Evolutionary conservation across 2,888 invertebrate genomes (phyloP).

Genomic region (Conchocele bisecta): DNA sequence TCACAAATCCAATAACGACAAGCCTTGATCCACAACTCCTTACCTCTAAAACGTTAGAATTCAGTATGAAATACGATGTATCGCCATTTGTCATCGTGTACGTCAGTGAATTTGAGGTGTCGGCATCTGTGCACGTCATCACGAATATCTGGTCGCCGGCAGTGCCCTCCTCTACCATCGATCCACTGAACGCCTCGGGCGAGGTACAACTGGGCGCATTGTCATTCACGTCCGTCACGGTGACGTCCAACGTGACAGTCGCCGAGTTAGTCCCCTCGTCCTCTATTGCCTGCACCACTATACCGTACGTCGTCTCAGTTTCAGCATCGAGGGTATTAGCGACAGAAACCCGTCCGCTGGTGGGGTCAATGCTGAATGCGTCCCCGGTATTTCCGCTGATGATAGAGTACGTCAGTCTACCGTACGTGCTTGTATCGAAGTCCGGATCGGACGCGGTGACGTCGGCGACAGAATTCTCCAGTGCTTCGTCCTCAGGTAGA

Average conservation of each 20-base stretch:
- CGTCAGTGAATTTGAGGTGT: conserved; percentile 51
- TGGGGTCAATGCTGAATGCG: conserved; percentile 65
- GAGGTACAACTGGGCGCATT: conserved; percentile 61
- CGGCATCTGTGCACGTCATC: conserved; percentile 63
- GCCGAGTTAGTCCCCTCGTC: conserved; percentile 54
- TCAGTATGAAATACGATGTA: conserved; percentile 59
- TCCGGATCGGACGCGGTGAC: conserved; percentile 68
- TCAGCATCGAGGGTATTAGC: conserved; percentile 71
- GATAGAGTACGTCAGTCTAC: conserved; percentile 63
- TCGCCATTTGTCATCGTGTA: conserved; percentile 59
- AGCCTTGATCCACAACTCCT: too few species aligned
- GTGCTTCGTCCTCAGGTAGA: conserved; percentile 43
- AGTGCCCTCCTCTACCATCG: conserved; percentile 54
- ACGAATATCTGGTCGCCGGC: conserved; percentile 38
- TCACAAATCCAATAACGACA: too few species aligned
- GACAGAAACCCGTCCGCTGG: conserved; percentile 60
- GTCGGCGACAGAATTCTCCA: conserved; percentile 54
- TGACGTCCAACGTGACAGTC: conserved; percentile 49
- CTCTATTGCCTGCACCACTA: conserved; percentile 62
- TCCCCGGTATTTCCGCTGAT: conserved; percentile 55
- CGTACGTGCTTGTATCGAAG: conserved; percentile 50
- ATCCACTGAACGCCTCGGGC: conserved; percentile 44
- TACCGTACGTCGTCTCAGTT: conserved; percentile 53
- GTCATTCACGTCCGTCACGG: conserved; percentile 57
- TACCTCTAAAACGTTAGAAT: conserved; percentile 39